Evolutionary conservation across 2,888 invertebrate species (phyloP), one percentile per base, ranked within the genome.

Genomic region (Erpobdella octoculata): DNA sequence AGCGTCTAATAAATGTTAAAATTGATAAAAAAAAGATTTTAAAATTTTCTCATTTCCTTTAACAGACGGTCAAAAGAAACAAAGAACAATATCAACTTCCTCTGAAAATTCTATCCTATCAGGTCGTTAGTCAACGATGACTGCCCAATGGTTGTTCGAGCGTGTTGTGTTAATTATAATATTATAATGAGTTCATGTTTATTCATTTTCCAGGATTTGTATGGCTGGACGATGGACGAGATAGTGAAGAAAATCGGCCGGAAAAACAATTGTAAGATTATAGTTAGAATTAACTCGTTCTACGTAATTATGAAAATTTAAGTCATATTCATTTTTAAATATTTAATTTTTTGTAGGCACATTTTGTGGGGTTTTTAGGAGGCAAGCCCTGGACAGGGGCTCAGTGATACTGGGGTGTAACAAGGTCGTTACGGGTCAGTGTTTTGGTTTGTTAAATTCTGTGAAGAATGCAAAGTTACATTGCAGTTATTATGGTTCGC

Each of bases 151-250:
- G 12, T n/a, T 59, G 59, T 59, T 15, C 21, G 9, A 59, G 9
- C 21, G 9, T 59, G 18, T n/a, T 21, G 15, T 5, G 35, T 65
- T 31, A 2, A 35, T 4, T 35, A 3, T 36, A 65, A 25, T 65
- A 33, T 65, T 65, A 65, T 65, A 3, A 15, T 35, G 31, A 65
- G 31, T 31, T 5, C 59, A 1, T 62, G 21, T 59, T 48, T 59
- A n/a, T 46, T 61, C 33, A 31, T 28, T 18, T 48, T 15, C 3
- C 69, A 85, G 85, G 94, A 97, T 78, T 85, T 98, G 4, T 98
- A 97, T 85, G 96, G 96, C 0, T 99, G 98, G 98, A 96, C 97
- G 6, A 83, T 84, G 83, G 98, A 99, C 85, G 91, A 91, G 79
- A 97, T 98, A 82, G 98, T 99, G 0, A 81, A 85, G 76, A 83